These are phyloP conservation scores for Orthosia cruda DNA, from an alignment of 2,888 invertebrate species.

Conservation along the genomic window DNA sequence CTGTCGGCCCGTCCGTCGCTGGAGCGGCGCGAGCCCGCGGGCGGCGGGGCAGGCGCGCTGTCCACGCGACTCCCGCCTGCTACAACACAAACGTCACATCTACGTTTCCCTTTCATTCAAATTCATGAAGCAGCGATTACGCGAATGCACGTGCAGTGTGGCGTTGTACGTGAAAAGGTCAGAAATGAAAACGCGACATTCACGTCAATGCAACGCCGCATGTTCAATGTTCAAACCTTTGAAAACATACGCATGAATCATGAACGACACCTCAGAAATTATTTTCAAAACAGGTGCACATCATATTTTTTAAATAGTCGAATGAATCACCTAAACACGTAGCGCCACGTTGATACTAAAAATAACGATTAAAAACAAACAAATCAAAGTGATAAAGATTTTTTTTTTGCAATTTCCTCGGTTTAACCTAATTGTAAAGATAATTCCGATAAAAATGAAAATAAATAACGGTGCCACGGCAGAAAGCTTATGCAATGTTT, in stretches of 20 bases:
- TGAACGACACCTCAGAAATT: not conserved
- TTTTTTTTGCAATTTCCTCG: slow-evolving; percentile 26
- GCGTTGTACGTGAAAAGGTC: slow-evolving; percentile 28
- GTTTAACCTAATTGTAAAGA: slow-evolving; percentile 36
- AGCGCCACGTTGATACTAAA: not conserved
- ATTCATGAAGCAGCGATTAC: slow-evolving; percentile 34
- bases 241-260: slow-evolving; percentile 18
- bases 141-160: slow-evolving; percentile 22
- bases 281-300: slow-evolving; percentile 11
- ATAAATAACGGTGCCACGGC: slow-evolving; percentile 17
- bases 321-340: slow-evolving; percentile 25
- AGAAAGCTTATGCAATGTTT: slow-evolving; percentile 41
- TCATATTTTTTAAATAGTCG: not conserved
- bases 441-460: slow-evolving; percentile 49
- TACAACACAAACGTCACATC: slow-evolving; percentile 21
- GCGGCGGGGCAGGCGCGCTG: slow-evolving; percentile 69
- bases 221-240: slow-evolving; percentile 7
- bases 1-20: slow-evolving; percentile 77
- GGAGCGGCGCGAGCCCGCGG: slow-evolving; percentile 69
- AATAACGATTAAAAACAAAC: slow-evolving; percentile 28
- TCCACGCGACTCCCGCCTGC: slow-evolving; percentile 74
- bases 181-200: slow-evolving; percentile 7
- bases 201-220: not conserved
- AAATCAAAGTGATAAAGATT: slow-evolving; percentile 27
- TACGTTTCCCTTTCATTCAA: slow-evolving; percentile 14